A percentile compares a stretch with the other conserved stretches of the same genome.
These are phyloP conservation scores for Lycia hirtaria DNA, from an alignment of 2,888 invertebrate genomes.

Conservation along the genomic window DNA sequence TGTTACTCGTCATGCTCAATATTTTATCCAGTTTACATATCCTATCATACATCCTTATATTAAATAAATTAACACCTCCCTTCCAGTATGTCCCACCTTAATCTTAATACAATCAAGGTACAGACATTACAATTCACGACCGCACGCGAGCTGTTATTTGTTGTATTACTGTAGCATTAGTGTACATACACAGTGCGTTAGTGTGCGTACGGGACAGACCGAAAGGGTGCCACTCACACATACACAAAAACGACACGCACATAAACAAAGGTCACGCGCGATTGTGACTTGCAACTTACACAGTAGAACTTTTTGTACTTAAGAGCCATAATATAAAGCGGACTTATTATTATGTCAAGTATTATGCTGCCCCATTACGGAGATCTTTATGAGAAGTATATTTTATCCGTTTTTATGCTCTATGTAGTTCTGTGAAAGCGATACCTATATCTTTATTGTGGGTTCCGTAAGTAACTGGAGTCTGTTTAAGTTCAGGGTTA, in stretches of 20 bases:
- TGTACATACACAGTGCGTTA: too few relatives aligned
- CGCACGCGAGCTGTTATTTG: too few relatives aligned
- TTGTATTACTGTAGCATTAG: too few relatives aligned
- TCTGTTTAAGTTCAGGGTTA: background rate
- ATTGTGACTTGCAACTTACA: too few relatives aligned
- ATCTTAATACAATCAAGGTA: constrained; percentile 1
- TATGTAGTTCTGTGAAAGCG: constrained; percentile 33
- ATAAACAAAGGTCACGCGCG: too few relatives aligned
- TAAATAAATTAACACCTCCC: constrained; percentile 6
- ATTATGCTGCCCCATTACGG: constrained; percentile 31
- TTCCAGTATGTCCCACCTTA: constrained; percentile 5
- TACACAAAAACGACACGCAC: too few relatives aligned
- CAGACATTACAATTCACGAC: constrained; percentile 2
- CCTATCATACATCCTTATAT: too few relatives aligned
- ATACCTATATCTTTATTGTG: constrained; percentile 32
- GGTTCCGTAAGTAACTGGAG: constrained; percentile 10
- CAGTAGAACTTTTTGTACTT: constrained; percentile 18
- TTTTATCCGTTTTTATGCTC: constrained; percentile 29
- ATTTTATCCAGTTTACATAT: too few relatives aligned
- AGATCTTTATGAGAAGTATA: constrained; percentile 25
- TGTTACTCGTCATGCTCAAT: too few relatives aligned
- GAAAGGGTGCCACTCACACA: too few relatives aligned
- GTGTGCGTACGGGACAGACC: too few relatives aligned
- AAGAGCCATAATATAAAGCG: constrained; percentile 23
- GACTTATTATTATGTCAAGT: constrained; percentile 27